Conservation (phyloP, 2,888 invertebrate species). For the Unio delphinus region DNA sequence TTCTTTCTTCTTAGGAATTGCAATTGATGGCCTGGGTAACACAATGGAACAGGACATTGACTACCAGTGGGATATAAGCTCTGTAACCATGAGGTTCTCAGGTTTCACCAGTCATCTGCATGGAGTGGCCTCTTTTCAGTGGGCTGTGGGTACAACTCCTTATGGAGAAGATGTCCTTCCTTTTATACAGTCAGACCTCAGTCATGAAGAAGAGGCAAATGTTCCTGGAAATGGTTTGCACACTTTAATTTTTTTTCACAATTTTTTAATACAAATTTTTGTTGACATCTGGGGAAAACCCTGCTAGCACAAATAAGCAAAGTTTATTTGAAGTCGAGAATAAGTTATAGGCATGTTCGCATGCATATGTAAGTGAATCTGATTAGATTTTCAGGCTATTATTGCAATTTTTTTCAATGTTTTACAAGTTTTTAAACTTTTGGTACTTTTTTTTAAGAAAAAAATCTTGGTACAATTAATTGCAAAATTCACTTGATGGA, state of each 20-base stretch:
- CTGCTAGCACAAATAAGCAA: too few relatives aligned
- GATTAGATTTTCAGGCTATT: too few relatives aligned
- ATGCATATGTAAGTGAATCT: too few relatives aligned
- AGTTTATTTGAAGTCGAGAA: too few relatives aligned
- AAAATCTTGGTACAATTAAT: too few relatives aligned
- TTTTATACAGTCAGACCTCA: conserved; percentile 21
- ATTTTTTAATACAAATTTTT: too few relatives aligned
- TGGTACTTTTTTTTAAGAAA: too few relatives aligned
- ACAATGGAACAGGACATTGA: conserved; percentile 25
- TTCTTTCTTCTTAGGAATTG: conserved; percentile 12
- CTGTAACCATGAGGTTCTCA: conserved; percentile 32
- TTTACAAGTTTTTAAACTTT: too few relatives aligned
- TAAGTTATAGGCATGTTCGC: too few relatives aligned
- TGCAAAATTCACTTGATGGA: too few relatives aligned
- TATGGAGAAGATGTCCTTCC: conserved; percentile 34
- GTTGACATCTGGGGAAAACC: too few relatives aligned
- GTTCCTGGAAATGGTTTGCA: conserved; percentile 31
- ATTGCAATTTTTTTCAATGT: too few relatives aligned
- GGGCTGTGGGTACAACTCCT: conserved; percentile 41
- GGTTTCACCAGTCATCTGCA: conserved; percentile 34
- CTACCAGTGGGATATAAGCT: conserved; percentile 24
- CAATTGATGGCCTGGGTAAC: conserved; percentile 24
- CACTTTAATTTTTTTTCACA: background rate
- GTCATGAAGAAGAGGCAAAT: conserved; percentile 24
- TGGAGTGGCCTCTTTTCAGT: conserved; percentile 33